These are phyloP conservation scores for Gopherus evgoodei DNA, from an alignment of 2,113 vertebrate genomes.

Conservation along the genomic window DNA sequence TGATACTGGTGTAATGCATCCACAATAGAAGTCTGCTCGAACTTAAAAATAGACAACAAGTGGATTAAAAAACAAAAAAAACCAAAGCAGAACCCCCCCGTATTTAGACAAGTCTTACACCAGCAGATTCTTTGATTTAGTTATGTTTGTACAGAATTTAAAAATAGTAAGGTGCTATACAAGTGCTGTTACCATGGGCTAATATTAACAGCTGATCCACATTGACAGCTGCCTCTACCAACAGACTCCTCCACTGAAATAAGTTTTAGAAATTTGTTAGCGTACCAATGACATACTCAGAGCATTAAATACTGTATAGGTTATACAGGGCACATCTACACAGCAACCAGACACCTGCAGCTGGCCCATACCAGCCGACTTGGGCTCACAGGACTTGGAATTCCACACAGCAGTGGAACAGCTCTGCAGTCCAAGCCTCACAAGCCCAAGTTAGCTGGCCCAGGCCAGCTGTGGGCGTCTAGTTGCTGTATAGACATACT, in stretches of 20 bases:
- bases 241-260: not conserved
- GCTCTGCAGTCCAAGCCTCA: not conserved
- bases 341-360: not conserved
- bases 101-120: not conserved
- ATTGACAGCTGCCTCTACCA: not conserved
- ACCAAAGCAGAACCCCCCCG: not conserved
- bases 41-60: not conserved
- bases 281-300: not conserved
- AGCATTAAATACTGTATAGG: not conserved
- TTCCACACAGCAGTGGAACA: not conserved
- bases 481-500: not conserved
- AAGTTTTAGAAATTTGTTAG: not conserved
- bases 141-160: not conserved
- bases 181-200: not conserved
- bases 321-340: not conserved
- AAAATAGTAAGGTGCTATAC: not conserved
- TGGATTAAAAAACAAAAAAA: not conserved
- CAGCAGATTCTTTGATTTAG: not conserved
- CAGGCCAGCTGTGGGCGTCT: not conserved
- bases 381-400: not conserved
- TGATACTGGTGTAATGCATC: not conserved
- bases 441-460: not conserved
- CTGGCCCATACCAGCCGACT: not conserved
- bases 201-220: not conserved
- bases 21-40: not conserved